Evolutionary conservation across 2,888 invertebrate genomes (phyloP).

Genomic region (Timema cristinae): DNA sequence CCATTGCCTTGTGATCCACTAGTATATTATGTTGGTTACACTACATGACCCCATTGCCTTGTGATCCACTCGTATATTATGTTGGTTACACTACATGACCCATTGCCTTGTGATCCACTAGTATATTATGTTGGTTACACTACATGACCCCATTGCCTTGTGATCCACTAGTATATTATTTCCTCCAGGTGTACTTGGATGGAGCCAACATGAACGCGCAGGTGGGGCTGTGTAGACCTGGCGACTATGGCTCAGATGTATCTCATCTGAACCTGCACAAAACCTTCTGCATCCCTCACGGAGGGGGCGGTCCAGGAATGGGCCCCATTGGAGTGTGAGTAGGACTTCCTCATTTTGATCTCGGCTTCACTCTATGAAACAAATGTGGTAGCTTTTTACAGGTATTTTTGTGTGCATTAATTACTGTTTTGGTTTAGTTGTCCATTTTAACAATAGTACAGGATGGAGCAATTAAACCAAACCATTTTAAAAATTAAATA

Average conservation of each 20-base stretch:
- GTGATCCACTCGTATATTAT: no score
- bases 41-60: no score
- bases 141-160: no score
- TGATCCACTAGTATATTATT: no score
- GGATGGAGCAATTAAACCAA: no score
- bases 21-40: no score
- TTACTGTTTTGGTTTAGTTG: not conserved
- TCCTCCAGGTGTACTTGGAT: constrained; percentile 80
- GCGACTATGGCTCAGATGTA: constrained; percentile 98
- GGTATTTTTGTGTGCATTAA: not conserved
- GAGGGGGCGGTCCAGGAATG: constrained; percentile 98
- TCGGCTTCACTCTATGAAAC: not conserved
- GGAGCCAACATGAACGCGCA: constrained; percentile 99
- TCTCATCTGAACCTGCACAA: constrained; percentile 98
- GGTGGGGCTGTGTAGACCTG: constrained; percentile 96
- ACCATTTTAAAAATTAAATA: no score
- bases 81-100: no score
- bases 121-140: no score
- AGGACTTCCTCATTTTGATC: not conserved
- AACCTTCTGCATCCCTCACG: constrained; percentile 99
- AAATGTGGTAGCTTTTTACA: not conserved
- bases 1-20: no score
- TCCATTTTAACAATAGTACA: not conserved
- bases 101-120: no score
- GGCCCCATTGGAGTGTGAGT: constrained; percentile 96